Evolutionary conservation across 2,113 vertebrate genomes (phyloP).

Genomic region (Nettapus auritus): DNA sequence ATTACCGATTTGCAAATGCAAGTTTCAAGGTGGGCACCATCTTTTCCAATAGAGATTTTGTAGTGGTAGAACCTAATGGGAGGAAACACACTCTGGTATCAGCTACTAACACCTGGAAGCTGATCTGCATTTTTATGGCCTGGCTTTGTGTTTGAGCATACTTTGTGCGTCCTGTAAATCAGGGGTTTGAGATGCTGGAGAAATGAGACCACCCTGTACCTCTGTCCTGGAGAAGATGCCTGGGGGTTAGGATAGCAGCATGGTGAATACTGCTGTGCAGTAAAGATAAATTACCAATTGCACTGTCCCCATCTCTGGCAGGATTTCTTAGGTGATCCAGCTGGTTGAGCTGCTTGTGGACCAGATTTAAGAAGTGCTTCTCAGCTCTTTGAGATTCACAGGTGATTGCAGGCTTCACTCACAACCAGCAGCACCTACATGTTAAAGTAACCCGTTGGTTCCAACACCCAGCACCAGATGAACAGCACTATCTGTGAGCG

Average conservation of each 20-base stretch:
- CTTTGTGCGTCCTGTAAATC: neutral
- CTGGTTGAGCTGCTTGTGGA: neutral
- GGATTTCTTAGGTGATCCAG: neutral
- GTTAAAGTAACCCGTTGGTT: neutral
- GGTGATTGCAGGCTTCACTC: neutral
- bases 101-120: neutral
- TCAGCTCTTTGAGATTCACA: neutral
- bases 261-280: neutral
- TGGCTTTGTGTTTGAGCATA: neutral
- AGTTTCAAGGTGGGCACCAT: neutral
- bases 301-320: neutral
- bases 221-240: neutral
- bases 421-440: rapidly evolving
- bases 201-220: neutral
- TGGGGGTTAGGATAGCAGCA: neutral
- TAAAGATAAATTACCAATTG: neutral
- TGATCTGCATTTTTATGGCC: neutral
- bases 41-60: neutral
- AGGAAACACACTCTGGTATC: neutral
- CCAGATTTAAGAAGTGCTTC: neutral
- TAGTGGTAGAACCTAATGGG: neutral
- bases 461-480: neutral
- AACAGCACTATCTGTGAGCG: neutral
- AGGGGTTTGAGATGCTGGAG: neutral
- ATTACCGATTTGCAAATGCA: neutral